These are phyloP conservation scores for Tiliacea citrago DNA, from an alignment of 2,888 invertebrate genomes.

Conservation along the genomic window DNA sequence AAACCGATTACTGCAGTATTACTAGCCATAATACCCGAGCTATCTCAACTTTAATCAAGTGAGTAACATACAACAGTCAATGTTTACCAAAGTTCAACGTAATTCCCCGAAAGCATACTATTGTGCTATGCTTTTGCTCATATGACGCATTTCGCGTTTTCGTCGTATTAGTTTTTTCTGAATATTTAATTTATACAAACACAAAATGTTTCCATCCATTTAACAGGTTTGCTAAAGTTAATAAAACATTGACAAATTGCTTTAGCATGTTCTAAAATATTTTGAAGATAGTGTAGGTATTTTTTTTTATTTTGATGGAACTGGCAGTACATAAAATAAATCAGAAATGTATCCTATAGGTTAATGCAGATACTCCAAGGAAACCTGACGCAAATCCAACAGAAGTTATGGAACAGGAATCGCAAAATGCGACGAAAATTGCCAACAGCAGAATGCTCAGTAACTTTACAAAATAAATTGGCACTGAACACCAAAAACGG, in stretches of 20 bases:
- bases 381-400: constrained; percentile 1
- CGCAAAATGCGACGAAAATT: background rate
- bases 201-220: constrained; percentile 2
- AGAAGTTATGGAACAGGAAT: constrained; percentile 12
- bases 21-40: background rate
- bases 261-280: background rate
- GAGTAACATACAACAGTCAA: constrained; percentile 6
- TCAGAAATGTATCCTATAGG: background rate
- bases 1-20: constrained; percentile 15
- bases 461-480: constrained; percentile 25
- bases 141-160: constrained; percentile 34
- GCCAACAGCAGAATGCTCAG: background rate
- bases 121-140: background rate
- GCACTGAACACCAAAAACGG: constrained; percentile 6
- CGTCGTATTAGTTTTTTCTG: constrained; percentile 17
- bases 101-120: constrained; percentile 36
- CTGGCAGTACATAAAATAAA: background rate
- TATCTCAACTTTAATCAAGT: constrained; percentile 26
- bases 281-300: background rate
- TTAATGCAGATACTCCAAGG: constrained; percentile 6
- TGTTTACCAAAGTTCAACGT: constrained; percentile 13
- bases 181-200: background rate
- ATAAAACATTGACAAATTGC: background rate
- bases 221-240: background rate
- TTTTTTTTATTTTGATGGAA: background rate